These are phyloP conservation scores for Cottus gobio DNA, from an alignment of 2,113 vertebrate genomes.

Conservation along the genomic window DNA sequence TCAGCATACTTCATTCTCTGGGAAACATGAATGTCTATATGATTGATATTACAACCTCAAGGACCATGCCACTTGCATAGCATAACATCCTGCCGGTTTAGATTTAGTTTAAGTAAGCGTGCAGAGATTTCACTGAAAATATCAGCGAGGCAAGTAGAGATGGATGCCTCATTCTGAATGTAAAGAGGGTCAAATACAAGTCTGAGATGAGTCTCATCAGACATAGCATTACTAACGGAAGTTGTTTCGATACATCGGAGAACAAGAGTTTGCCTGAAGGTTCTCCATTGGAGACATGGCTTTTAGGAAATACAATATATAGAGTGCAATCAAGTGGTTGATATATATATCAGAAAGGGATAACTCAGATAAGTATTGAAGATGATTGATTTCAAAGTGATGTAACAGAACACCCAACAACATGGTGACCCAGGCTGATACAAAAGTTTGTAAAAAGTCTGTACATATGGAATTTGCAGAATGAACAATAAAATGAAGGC, in stretches of 20 bases:
- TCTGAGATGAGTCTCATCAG: neutral
- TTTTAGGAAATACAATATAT: neutral
- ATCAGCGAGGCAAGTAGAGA: neutral
- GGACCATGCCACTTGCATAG: neutral
- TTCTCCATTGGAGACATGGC: neutral
- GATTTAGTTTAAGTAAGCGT: neutral
- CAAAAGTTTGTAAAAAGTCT: neutral
- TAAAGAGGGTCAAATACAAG: neutral
- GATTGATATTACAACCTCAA: neutral
- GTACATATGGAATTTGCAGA: constrained; percentile 27
- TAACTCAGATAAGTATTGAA: neutral
- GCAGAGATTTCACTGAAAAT: neutral
- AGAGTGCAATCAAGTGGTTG: neutral
- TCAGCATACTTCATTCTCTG: neutral
- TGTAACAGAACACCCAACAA: neutral
- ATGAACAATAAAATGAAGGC: constrained; percentile 17
- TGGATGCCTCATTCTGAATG: neutral
- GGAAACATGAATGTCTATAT: neutral
- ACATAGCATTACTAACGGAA: neutral
- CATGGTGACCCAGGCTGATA: neutral
- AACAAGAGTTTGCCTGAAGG: neutral
- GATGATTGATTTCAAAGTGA: neutral
- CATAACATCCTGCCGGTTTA: neutral
- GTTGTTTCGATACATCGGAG: neutral
- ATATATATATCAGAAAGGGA: neutral